Evolutionary conservation across 2,113 vertebrate species (phyloP).

Genomic region (Lichenostomus cassidix): DNA sequence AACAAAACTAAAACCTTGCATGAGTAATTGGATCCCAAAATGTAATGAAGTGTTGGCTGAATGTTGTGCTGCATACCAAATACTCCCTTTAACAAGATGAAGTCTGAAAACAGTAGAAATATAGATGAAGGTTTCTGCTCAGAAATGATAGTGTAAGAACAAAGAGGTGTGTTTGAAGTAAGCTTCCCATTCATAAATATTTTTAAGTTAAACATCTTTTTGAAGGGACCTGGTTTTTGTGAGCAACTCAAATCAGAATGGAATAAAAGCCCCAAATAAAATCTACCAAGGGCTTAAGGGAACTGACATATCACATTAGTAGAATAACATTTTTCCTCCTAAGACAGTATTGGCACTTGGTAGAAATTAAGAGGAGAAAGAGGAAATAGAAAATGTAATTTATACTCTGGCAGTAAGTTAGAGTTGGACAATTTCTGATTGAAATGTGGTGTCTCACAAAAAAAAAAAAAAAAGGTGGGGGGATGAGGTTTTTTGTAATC

Average conservation of each 20-base stretch:
- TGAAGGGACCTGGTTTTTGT: neutral
- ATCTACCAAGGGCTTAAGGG: neutral
- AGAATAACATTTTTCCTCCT: neutral
- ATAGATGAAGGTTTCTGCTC: slow-evolving; percentile 23
- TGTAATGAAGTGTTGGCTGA: slow-evolving; percentile 47
- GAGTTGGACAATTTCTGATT: neutral
- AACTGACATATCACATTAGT: neutral
- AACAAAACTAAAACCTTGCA: neutral
- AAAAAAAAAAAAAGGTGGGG: neutral
- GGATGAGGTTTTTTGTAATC: neutral
- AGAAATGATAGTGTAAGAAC: neutral
- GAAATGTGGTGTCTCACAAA: neutral
- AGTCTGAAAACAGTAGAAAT: slow-evolving; percentile 48
- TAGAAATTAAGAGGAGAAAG: neutral
- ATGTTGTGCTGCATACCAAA: neutral
- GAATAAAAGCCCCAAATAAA: neutral
- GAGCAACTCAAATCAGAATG: neutral
- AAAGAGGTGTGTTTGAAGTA: slow-evolving; percentile 19
- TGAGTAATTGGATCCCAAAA: slow-evolving; percentile 60
- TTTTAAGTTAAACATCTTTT: neutral
- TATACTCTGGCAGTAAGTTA: neutral
- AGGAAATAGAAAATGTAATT: neutral
- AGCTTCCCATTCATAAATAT: neutral
- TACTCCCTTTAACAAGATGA: slow-evolving; percentile 40
- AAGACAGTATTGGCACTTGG: neutral